phyloP scores from a whole-genome alignment of 2,113 vertebrate genomes.

The Chaetodon auriga region DNA sequence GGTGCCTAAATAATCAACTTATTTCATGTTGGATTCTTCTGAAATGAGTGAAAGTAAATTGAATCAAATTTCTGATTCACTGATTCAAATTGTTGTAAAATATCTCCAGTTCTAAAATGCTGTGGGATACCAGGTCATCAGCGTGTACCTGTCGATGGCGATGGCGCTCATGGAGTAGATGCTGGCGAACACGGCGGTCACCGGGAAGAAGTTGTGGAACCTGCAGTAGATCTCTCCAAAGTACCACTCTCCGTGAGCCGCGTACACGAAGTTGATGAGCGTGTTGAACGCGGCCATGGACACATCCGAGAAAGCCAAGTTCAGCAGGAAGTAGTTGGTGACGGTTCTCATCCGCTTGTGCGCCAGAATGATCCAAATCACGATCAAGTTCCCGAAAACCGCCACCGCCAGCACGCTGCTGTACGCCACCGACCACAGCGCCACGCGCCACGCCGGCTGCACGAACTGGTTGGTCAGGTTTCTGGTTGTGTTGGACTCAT shows the following conservation, averaged over 20 bases:
- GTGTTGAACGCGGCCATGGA: conserved; percentile 97
- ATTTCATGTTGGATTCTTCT: not conserved
- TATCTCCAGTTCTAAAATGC: not conserved
- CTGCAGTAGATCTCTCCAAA: conserved; percentile 94
- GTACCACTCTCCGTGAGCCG: conserved; percentile 94
- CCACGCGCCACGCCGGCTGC: conserved; percentile 94
- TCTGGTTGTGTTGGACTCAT: conserved; percentile 71
- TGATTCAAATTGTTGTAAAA: not conserved
- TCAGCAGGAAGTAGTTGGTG: conserved; percentile 95
- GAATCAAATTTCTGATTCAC: not conserved
- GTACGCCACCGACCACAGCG: conserved; percentile 94
- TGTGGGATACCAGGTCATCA: not conserved
- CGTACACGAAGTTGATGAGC: conserved; percentile 95
- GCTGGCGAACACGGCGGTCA: conserved; percentile 95
- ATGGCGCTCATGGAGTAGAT: conserved; percentile 99
- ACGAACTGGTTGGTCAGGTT: conserved; percentile 91
- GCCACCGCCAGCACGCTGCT: conserved; percentile 91
- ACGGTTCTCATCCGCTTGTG: conserved; percentile 97
- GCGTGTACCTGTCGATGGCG: conserved; percentile 92
- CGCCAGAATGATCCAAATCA: conserved; percentile 97
- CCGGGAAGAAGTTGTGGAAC: conserved; percentile 98
- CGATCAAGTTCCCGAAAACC: conserved; percentile 92
- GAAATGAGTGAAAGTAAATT: too few species aligned
- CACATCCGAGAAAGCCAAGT: conserved; percentile 93
- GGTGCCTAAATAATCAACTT: not conserved